Percentiles rank a stretch among this genome's conserved stretches.
Conservation (phyloP, 53 echinoderm and acorn worm species). For the Echinometra lucunter region DNA sequence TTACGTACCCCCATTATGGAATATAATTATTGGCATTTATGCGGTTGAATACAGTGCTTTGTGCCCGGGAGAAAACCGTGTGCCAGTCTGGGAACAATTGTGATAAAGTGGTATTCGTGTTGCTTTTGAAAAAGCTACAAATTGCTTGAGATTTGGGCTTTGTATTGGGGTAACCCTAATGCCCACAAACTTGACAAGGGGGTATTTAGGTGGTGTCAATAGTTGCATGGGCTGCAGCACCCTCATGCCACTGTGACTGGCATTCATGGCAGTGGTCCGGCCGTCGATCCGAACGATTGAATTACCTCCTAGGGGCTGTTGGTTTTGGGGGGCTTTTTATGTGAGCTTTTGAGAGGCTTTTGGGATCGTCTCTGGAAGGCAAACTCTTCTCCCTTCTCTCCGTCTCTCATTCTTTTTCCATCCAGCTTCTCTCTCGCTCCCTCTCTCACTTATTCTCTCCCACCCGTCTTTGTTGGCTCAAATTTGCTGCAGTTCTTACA, state of each 20-base stretch:
- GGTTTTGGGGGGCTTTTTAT: slow-evolving; percentile 72
- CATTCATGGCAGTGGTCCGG: slow-evolving; percentile 59
- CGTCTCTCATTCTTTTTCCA: background rate
- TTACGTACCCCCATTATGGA: slow-evolving; percentile 61
- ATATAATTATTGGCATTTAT: slow-evolving; percentile 73
- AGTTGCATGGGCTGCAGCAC: slow-evolving; percentile 51
- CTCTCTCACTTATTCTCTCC: slow-evolving; percentile 34
- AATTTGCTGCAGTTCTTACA: slow-evolving; percentile 70
- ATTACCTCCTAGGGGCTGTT: slow-evolving; percentile 69
- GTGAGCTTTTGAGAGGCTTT: slow-evolving; percentile 69
- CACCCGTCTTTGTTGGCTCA: slow-evolving; percentile 65
- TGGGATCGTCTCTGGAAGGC: slow-evolving; percentile 69
- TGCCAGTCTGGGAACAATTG: slow-evolving; percentile 66
- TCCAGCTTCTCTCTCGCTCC: slow-evolving; percentile 9
- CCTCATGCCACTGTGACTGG: slow-evolving; percentile 53
- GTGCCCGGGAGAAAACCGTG: slow-evolving; percentile 61
- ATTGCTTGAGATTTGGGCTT: slow-evolving; percentile 73
- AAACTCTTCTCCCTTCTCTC: slow-evolving; percentile 28
- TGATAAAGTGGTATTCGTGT: slow-evolving; percentile 70
- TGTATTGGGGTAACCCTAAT: slow-evolving; percentile 71
- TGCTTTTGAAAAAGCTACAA: slow-evolving; percentile 72
- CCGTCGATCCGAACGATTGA: slow-evolving; percentile 64
- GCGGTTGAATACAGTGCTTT: slow-evolving; percentile 64
- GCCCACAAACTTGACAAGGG: slow-evolving; percentile 69
- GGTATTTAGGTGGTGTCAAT: slow-evolving; percentile 69